phyloP scores from a whole-genome alignment of 2,797 vertebrate genomes.

The Amniataba percoides region DNA sequence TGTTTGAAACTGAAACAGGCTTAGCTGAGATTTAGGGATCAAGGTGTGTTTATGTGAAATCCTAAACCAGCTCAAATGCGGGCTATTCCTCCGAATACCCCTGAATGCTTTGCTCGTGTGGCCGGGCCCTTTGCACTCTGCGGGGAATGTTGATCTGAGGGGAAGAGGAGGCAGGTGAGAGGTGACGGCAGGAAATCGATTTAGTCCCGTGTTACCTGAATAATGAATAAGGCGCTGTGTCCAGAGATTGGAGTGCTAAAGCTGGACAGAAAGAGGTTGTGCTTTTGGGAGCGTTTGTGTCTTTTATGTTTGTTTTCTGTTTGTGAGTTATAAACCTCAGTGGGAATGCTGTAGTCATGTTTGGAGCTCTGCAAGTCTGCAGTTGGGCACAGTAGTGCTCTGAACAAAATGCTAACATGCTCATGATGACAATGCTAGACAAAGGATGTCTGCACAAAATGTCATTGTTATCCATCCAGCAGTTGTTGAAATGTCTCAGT shows the following conservation, averaged over 20 bases:
- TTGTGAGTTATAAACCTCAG: neutral
- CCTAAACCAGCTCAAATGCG: slow-evolving; percentile 76
- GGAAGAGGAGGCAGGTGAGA: slow-evolving; percentile 73
- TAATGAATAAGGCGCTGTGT: slow-evolving; percentile 81
- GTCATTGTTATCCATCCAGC: too few relatives aligned
- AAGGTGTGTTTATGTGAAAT: slow-evolving; percentile 86
- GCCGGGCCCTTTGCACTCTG: slow-evolving; percentile 70
- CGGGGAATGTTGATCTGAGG: slow-evolving; percentile 79
- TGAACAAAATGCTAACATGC: neutral
- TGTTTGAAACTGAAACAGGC: slow-evolving; percentile 81
- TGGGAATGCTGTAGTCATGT: neutral
- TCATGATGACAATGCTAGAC: too few relatives aligned
- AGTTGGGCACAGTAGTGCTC: neutral
- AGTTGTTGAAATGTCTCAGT: too few relatives aligned
- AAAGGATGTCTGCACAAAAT: too few relatives aligned
- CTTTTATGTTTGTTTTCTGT: neutral
- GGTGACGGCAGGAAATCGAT: slow-evolving; percentile 80
- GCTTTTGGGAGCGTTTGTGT: slow-evolving; percentile 16
- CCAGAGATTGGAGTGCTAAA: slow-evolving; percentile 56
- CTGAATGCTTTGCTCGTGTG: slow-evolving; percentile 70
- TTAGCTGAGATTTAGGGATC: slow-evolving; percentile 85
- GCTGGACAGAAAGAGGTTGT: slow-evolving; percentile 39
- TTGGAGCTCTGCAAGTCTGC: neutral
- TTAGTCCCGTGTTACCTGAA: slow-evolving; percentile 79
- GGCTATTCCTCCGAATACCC: slow-evolving; percentile 72